These are phyloP conservation scores for Scopus umbretta DNA, from an alignment of 2,113 vertebrate genomes.

Conservation along the genomic window DNA sequence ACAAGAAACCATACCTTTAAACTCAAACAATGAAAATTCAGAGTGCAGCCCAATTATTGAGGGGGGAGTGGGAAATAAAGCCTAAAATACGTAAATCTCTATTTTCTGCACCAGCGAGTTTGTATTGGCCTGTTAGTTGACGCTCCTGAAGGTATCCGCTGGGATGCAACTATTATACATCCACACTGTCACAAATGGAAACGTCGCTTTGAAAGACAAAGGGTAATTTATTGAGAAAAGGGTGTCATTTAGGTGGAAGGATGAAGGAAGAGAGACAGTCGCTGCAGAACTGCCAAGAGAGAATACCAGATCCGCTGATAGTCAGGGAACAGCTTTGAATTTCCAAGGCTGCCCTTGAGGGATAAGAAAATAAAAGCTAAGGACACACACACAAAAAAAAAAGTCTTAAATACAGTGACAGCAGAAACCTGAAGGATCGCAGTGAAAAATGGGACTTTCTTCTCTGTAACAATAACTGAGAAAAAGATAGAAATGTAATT, in stretches of 20 bases:
- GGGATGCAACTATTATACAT: slow-evolving; percentile 25
- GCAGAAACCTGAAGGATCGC: slow-evolving; percentile 29
- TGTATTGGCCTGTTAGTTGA: slow-evolving; percentile 1
- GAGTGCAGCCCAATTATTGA: neutral
- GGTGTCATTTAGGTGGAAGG: slow-evolving; percentile 49
- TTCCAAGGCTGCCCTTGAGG: slow-evolving; percentile 56
- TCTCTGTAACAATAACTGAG: neutral
- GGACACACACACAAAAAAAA: neutral
- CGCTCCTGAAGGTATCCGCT: neutral
- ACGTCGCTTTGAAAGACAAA: slow-evolving; percentile 36
- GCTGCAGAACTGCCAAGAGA: slow-evolving; percentile 15
- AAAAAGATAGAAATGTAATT: slow-evolving; percentile 29
- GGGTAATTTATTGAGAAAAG: slow-evolving; percentile 64
- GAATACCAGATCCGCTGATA: neutral
- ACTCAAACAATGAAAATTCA: neutral
- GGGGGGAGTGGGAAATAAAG: neutral
- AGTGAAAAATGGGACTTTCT: slow-evolving; percentile 8
- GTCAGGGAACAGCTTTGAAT: slow-evolving; percentile 4
- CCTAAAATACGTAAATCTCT: neutral
- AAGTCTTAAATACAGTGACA: neutral
- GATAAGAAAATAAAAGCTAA: slow-evolving; percentile 19
- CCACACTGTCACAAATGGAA: slow-evolving; percentile 44
- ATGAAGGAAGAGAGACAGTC: slow-evolving; percentile 3
- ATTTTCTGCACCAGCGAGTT: slow-evolving; percentile 32
- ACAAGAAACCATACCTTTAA: neutral